Conservation (phyloP, 2,113 vertebrate species). For the Perccottus glenii region DNA sequence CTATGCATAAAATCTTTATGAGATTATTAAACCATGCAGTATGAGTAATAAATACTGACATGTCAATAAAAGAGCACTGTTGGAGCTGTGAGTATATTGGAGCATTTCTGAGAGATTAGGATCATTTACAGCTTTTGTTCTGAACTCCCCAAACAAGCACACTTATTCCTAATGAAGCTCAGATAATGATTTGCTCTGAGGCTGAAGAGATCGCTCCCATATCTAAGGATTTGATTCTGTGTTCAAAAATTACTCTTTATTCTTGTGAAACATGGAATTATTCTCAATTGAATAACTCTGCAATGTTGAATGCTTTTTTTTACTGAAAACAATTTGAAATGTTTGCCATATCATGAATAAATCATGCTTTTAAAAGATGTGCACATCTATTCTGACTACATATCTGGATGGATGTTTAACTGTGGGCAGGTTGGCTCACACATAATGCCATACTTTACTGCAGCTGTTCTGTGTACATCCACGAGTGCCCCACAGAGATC, state of each 20-base stretch:
- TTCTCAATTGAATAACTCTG: too few relatives aligned
- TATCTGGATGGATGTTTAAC: conserved; percentile 15
- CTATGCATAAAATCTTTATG: too few relatives aligned
- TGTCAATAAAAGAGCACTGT: not conserved
- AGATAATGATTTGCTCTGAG: conserved; percentile 24
- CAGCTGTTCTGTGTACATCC: conserved; percentile 8
- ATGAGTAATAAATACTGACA: not conserved
- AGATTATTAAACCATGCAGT: too few relatives aligned
- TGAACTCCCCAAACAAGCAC: conserved; percentile 26
- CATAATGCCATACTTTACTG: conserved; percentile 17
- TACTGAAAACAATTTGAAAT: conserved; percentile 12
- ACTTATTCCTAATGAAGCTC: conserved; percentile 22
- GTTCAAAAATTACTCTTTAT: conserved; percentile 34
- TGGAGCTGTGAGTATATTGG: not conserved
- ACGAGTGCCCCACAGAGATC: conserved; percentile 9
- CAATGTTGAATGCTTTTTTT: not conserved
- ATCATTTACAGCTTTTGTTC: conserved; percentile 25
- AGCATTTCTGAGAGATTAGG: conserved; percentile 9
- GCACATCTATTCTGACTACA: conserved; percentile 12
- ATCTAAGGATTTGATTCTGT: not conserved
- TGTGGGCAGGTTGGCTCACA: conserved; percentile 15
- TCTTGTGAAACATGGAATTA: conserved; percentile 20
- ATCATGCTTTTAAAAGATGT: conserved; percentile 13
- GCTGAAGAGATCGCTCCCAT: conserved; percentile 11
- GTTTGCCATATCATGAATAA: conserved; percentile 40